phyloP scores from a whole-genome alignment of 2,113 vertebrate species.

The Mirounga angustirostris region DNA sequence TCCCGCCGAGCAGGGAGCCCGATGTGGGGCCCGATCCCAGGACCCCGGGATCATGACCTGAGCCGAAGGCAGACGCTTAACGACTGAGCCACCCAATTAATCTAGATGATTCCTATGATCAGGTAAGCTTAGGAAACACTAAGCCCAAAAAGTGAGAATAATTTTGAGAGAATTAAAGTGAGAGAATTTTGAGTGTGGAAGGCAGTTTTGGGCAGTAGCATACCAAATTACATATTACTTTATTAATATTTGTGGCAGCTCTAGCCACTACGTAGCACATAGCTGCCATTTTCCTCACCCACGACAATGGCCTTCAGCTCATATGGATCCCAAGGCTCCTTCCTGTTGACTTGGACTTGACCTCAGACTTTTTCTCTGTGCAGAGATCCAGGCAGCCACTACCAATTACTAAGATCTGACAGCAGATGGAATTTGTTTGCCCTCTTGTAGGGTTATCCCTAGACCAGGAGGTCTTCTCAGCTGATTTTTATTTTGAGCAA shows the following conservation, averaged over 20 bases:
- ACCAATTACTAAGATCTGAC: neutral
- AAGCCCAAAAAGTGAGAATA: neutral
- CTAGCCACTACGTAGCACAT: neutral
- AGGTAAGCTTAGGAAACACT: slow-evolving; percentile 16
- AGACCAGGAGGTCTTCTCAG: neutral
- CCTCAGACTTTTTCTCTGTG: neutral
- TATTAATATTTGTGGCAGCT: neutral
- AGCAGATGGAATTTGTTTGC: neutral
- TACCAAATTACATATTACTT: neutral
- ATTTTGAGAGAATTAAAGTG: neutral
- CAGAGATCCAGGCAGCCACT: neutral
- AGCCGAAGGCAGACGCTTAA: no score
- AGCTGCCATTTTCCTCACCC: neutral
- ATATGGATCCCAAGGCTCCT: neutral
- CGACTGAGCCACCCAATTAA: neutral
- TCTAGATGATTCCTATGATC: neutral
- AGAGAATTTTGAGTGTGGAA: neutral
- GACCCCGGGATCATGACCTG: no score
- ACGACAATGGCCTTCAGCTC: neutral
- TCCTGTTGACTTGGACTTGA: neutral
- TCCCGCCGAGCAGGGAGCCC: no score
- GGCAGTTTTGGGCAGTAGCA: neutral
- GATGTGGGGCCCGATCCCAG: no score
- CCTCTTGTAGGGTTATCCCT: neutral
- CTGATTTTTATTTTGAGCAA: neutral